Conservation (phyloP, 2,888 invertebrate genomes). For the Parnassius mnemosyne region DNA sequence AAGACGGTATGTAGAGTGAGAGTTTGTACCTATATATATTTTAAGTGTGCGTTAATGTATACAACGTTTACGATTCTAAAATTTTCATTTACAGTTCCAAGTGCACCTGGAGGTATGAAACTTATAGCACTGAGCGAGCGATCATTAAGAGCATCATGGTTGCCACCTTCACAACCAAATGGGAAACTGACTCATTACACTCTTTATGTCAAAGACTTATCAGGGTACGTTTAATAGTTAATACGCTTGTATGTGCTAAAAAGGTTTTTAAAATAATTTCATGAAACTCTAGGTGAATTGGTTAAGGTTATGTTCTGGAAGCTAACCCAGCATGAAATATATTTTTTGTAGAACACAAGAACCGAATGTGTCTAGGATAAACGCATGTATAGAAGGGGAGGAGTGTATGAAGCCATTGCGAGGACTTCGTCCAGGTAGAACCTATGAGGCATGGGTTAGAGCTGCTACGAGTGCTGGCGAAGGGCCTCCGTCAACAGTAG, state of each 20-base stretch:
- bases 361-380: conserved; percentile 63
- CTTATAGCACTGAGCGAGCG: conserved; percentile 89
- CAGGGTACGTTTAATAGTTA: conserved; percentile 67
- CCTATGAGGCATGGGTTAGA: conserved; percentile 93
- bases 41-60: too few relatives aligned
- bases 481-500: conserved; percentile 67
- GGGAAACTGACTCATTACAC: conserved; percentile 91
- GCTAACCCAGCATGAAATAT: neutral
- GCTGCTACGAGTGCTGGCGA: conserved; percentile 90
- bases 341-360: conserved; percentile 62
- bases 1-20: conserved; percentile 83
- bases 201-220: conserved; percentile 87
- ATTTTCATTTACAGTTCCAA: conserved; percentile 83
- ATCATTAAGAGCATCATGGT: conserved; percentile 91
- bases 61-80: too few relatives aligned
- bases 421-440: conserved; percentile 84
- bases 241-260: too few relatives aligned
- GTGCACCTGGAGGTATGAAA: conserved; percentile 91
- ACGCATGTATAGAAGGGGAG: conserved; percentile 62
- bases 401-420: conserved; percentile 82
- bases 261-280: neutral
- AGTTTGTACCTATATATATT: neutral
- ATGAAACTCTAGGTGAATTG: too few relatives aligned
- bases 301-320: too few relatives aligned
- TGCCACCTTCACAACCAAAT: conserved; percentile 89